A percentile compares a stretch with the other conserved stretches of the same genome.
phyloP scores from a whole-genome alignment of 2,113 vertebrate genomes.

The Gymnorhina tibicen region DNA sequence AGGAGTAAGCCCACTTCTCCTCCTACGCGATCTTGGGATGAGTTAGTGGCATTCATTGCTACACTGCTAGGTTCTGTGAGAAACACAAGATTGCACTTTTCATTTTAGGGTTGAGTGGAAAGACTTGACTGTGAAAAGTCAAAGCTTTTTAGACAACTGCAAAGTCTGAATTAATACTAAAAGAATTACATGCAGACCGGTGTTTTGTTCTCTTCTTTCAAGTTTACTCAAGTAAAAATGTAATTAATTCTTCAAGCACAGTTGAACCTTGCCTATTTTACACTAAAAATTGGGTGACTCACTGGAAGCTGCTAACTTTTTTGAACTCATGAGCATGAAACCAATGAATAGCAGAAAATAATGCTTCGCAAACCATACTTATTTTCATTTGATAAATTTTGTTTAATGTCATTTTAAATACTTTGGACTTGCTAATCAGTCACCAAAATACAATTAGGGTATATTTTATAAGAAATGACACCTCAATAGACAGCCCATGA shows the following conservation, averaged over 20 bases:
- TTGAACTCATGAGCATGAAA: not conserved
- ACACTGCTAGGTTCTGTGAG: not conserved
- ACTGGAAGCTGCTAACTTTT: slow-evolving; percentile 15
- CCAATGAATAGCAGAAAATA: not conserved
- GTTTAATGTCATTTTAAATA: not conserved
- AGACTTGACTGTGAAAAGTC: slow-evolving; percentile 5
- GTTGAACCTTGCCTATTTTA: slow-evolving; percentile 9
- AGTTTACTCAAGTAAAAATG: slow-evolving; percentile 13
- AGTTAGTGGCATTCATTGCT: not conserved
- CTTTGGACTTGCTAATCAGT: not conserved
- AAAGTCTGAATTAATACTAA: not conserved
- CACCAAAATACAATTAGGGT: not conserved
- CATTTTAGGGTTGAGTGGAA: not conserved
- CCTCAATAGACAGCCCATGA: not conserved
- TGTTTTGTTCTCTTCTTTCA: slow-evolving; percentile 42
- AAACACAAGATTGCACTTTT: slow-evolving; percentile 11
- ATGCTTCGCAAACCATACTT: not conserved
- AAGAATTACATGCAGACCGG: not conserved
- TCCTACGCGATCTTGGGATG: not conserved
- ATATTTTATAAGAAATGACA: not conserved
- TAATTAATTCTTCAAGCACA: slow-evolving; percentile 26
- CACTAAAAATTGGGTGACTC: not conserved
- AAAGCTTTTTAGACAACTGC: slow-evolving; percentile 6
- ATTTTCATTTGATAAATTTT: not conserved
- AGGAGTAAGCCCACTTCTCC: not conserved